A percentile compares a stretch with the other conserved stretches of the same genome.
These are phyloP conservation scores for Myotis vivesi DNA, from an alignment of 2,797 vertebrate genomes.

Conservation along the genomic window DNA sequence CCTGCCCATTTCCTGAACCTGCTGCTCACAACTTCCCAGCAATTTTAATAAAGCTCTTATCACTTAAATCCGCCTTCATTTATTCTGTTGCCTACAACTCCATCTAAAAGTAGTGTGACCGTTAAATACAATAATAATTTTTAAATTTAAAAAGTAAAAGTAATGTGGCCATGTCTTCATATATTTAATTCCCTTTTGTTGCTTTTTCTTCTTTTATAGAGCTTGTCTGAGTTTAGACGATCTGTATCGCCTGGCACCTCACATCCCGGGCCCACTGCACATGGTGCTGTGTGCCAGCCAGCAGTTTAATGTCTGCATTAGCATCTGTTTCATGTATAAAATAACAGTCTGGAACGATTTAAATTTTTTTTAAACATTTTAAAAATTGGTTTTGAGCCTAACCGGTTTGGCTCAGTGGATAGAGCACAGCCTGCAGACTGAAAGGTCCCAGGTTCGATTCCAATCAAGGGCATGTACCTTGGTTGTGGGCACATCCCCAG, in stretches of 20 bases:
- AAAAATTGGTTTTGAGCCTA: too few species aligned
- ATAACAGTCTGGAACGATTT: not conserved
- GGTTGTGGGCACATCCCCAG: too few species aligned
- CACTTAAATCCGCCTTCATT: not conserved
- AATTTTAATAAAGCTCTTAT: not conserved
- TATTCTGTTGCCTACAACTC: not conserved
- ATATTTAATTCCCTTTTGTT: not conserved
- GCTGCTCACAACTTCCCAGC: not conserved
- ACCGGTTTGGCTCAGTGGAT: too few species aligned
- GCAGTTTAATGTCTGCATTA: not conserved
- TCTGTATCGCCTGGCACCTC: not conserved
- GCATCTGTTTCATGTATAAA: not conserved
- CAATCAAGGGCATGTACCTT: too few species aligned
- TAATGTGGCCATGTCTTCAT: not conserved
- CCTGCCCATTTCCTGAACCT: not conserved
- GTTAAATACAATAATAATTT: not conserved
- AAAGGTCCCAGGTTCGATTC: too few species aligned
- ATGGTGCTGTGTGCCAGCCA: not conserved
- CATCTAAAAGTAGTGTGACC: not conserved
- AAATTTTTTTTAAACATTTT: not conserved
- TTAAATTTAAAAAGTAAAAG: not conserved
- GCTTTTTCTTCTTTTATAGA: not conserved
- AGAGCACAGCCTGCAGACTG: too few species aligned
- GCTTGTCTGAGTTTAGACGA: not conserved
- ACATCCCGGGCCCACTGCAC: too few species aligned